Conservation (phyloP, 2,888 invertebrate species). For the Oscheius sp. region DNA sequence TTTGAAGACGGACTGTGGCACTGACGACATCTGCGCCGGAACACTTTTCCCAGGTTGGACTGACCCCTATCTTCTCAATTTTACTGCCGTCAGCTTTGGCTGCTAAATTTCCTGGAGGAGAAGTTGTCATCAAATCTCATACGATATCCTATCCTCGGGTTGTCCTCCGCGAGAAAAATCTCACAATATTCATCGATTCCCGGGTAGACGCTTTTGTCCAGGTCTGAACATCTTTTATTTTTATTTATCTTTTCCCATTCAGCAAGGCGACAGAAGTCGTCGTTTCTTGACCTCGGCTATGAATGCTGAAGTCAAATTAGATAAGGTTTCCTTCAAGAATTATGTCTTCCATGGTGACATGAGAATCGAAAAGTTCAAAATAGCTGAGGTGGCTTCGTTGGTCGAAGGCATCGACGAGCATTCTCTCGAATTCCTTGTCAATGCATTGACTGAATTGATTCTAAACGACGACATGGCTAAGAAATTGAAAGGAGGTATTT, state of each 20-base stretch:
- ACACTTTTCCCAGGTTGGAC: constrained; percentile 66
- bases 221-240: constrained; percentile 42
- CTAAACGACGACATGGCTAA: constrained; percentile 71
- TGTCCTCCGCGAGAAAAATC: constrained; percentile 65
- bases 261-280: constrained; percentile 69
- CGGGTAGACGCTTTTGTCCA: constrained; percentile 72
- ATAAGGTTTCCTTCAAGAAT: constrained; percentile 67
- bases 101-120: constrained; percentile 67
- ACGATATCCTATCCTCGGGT: constrained; percentile 69
- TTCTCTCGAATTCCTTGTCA: constrained; percentile 70
- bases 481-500: constrained; percentile 64
- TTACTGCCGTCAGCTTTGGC: constrained; percentile 55
- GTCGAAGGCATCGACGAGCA: constrained; percentile 72
- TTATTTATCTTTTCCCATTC: background rate
- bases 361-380: constrained; percentile 71
- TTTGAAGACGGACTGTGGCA: constrained; percentile 69
- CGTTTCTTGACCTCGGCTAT: constrained; percentile 71
- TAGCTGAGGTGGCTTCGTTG: constrained; percentile 63
- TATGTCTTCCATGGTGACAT: constrained; percentile 65
- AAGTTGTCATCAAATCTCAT: constrained; percentile 70
- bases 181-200: constrained; percentile 66
- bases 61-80: background rate
- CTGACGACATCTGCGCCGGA: constrained; percentile 71
- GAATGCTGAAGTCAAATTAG: constrained; percentile 68
- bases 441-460: constrained; percentile 71